Conservation (phyloP, 1,140 invertebrate genomes). For the Mya arenaria region DNA sequence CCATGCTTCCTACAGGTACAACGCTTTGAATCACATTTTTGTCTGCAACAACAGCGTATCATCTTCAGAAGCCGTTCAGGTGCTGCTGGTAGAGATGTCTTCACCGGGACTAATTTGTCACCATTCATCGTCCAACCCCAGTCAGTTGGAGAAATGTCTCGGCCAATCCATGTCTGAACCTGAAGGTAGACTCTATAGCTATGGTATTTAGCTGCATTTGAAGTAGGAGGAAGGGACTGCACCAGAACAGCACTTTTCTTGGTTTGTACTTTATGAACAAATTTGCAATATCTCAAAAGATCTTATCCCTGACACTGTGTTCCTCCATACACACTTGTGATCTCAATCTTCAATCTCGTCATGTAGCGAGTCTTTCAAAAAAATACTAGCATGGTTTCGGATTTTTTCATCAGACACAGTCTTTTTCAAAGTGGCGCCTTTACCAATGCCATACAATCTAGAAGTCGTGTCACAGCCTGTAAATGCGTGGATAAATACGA, state of each 20-base stretch:
- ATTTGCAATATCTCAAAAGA: neutral
- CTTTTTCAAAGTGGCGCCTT: constrained; percentile 3
- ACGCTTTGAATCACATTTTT: constrained; percentile 18
- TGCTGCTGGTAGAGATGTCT: constrained; percentile 4
- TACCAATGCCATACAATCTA: constrained; percentile 11
- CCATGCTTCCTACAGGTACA: constrained; percentile 29
- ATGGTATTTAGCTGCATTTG: constrained; percentile 11
- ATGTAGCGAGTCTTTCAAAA: too few relatives aligned
- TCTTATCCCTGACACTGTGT: neutral
- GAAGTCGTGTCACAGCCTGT: constrained; percentile 40
- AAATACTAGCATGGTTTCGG: too few relatives aligned
- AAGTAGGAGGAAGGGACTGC: constrained; percentile 45
- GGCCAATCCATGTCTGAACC: neutral
- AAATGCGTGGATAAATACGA: constrained; percentile 36
- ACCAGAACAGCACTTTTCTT: neutral
- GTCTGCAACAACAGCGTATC: constrained; percentile 2
- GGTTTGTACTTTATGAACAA: neutral
- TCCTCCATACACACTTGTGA: too few relatives aligned
- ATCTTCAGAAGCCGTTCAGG: constrained; percentile 16
- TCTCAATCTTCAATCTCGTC: too few relatives aligned
- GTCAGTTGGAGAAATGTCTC: neutral
- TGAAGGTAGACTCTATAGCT: neutral
- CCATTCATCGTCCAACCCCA: neutral
- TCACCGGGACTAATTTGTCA: neutral
- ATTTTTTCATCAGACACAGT: neutral